phyloP scores from a whole-genome alignment of 1,140 invertebrate genomes.

The Notospermus geniculatus region DNA sequence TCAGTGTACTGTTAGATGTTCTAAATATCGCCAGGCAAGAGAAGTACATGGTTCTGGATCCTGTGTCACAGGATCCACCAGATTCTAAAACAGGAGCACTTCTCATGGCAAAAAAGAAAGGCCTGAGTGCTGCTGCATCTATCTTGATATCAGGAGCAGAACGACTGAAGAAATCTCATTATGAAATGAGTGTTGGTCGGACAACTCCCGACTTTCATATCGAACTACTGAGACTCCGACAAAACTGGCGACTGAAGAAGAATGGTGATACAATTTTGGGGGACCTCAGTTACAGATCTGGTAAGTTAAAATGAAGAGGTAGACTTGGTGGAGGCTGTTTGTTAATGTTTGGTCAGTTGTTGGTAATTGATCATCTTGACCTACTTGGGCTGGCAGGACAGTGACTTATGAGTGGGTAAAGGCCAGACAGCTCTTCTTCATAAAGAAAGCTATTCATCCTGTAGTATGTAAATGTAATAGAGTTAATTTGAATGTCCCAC shows the following conservation, averaged over 20 bases:
- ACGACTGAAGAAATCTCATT: constrained; percentile 75
- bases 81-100: constrained; percentile 84
- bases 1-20: constrained; percentile 89
- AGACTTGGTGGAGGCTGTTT: background rate
- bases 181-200: constrained; percentile 70
- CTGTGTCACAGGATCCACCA: constrained; percentile 77
- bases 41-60: constrained; percentile 90
- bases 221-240: constrained; percentile 81
- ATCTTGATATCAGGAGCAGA: constrained; percentile 84
- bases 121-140: constrained; percentile 75
- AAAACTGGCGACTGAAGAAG: constrained; percentile 95
- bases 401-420: no score
- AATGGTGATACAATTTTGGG: constrained; percentile 93
- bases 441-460: no score
- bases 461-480: no score
- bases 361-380: no score
- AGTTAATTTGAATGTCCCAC: no score
- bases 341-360: no score
- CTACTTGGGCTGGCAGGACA: no score
- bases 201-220: constrained; percentile 80
- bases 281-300: constrained; percentile 90
- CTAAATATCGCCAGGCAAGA: constrained; percentile 90
- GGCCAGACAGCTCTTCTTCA: no score
- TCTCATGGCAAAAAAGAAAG: constrained; percentile 88
- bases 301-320: constrained; percentile 44